These are phyloP conservation scores for Amblyteles armatorius DNA, from an alignment of 2,888 invertebrate genomes.

Conservation along the genomic window DNA sequence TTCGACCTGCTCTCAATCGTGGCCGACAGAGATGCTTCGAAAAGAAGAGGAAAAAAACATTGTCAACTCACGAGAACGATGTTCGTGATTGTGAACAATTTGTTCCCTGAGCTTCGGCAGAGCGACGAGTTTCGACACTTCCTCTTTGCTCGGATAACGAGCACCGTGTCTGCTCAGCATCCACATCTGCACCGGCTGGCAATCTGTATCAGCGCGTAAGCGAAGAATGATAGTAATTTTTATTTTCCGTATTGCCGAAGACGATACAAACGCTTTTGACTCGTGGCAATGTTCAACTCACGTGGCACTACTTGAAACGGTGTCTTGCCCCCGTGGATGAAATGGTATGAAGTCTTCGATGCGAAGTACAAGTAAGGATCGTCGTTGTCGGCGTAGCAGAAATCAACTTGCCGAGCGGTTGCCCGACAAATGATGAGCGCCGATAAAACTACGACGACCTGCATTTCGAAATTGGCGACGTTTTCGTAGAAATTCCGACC, in stretches of 20 bases:
- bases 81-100: conserved; percentile 89
- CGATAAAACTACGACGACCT: conserved; percentile 52
- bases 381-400: conserved; percentile 87
- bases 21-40: neutral
- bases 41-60: neutral
- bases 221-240: conserved; percentile 1
- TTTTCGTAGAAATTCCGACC: neutral
- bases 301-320: conserved; percentile 89
- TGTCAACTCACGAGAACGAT: conserved; percentile 85
- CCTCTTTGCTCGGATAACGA: conserved; percentile 87
- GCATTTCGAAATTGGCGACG: conserved; percentile 38
- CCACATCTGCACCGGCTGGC: conserved; percentile 91
- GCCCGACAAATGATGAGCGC: conserved; percentile 64
- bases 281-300: conserved; percentile 80
- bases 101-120: conserved; percentile 87
- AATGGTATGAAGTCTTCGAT: conserved; percentile 92
- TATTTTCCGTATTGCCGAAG: neutral
- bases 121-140: conserved; percentile 86
- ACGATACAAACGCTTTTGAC: neutral
- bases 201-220: conserved; percentile 86
- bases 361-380: conserved; percentile 90
- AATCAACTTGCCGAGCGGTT: conserved; percentile 81
- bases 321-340: conserved; percentile 87
- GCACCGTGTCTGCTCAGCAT: conserved; percentile 90
- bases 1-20: conserved; percentile 29